Evolutionary conservation across 1,140 invertebrate genomes (phyloP), one percentile per base, ranked within the genome.

Genomic region (Nomia melanderi): DNA sequence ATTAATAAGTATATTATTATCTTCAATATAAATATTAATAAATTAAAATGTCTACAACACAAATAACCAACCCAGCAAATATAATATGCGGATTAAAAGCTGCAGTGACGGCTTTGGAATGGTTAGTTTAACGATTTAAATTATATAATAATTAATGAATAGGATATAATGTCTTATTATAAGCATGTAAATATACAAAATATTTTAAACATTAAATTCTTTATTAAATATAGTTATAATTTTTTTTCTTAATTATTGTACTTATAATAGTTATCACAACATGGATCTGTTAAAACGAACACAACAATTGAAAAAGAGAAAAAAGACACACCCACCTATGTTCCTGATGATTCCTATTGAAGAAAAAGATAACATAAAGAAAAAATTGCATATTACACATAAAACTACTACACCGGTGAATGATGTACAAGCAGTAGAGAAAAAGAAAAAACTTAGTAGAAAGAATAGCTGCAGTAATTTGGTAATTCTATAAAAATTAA

Each of bases 331-430:
- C 23, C 33, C 47, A 27, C 50, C 57, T 20, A 56, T 71, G 59
- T 69, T 36, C 36, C n/a, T 53, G 59, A 79, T 82, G 82, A 50
- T 72, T 54, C 36, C 59, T 20, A 23, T 77, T 50, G 66, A 78
- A 64, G 66, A 86, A 78, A 56, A 27, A 5, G 11, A 12, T 25
- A 12, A 11, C 12, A 7, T 11, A 9, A 41, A 57, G 31, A 23
- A 60, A 31, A 59, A n/a, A 6, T 59, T 8, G 36, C 20, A 7
- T 53, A 47, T 5, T 12, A 56, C 25, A 9, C 14, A 25, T 36
- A 47, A 25, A 50, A 36, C 17, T n/a, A 54, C 39, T 59, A 2
- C 0, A 54, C 17, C 6, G 14, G 20, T 23, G 4, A 29, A 20
- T 9, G 12, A 44, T 12, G 50, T 12, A 1, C 44, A 64, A 27